Evolutionary conservation across 2,113 vertebrate genomes (phyloP).

Genomic region (Sarotherodon lohbergeri): DNA sequence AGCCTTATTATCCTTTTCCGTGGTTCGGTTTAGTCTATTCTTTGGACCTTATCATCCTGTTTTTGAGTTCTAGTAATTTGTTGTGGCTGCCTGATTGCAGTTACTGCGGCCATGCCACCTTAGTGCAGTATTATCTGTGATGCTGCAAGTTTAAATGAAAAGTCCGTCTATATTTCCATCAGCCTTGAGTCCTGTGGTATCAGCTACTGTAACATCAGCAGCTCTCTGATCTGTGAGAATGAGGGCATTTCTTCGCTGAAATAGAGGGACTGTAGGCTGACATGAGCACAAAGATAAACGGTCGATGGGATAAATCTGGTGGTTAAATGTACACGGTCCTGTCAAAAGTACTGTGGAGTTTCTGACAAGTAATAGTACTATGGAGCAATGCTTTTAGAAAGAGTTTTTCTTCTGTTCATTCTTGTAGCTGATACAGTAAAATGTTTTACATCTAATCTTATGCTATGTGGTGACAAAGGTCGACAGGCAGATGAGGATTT

Average conservation of each 20-base stretch:
- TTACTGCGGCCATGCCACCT: background rate
- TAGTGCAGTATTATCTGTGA: background rate
- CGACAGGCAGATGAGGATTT: background rate
- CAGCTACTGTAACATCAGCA: background rate
- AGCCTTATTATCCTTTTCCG: background rate
- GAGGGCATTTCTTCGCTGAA: background rate
- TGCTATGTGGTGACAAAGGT: background rate
- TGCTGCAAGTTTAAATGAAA: background rate
- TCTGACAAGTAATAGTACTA: background rate
- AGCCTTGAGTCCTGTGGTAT: background rate
- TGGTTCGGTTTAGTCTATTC: background rate
- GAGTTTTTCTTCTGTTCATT: background rate
- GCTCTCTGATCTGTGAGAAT: background rate
- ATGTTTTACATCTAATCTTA: background rate
- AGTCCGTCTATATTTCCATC: background rate
- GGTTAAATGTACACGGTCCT: background rate
- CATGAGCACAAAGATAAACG: background rate
- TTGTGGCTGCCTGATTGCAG: background rate
- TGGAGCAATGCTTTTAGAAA: background rate
- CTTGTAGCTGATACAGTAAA: background rate
- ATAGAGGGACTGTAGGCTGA: background rate
- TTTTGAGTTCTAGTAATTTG: background rate
- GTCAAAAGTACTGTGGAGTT: background rate
- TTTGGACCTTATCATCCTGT: background rate
- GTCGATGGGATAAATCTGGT: background rate